Evolutionary conservation across 64 coral and sea anemone genomes (phyloP), one percentile per base, ranked within the genome.

Genomic region (Acropora yongei): DNA sequence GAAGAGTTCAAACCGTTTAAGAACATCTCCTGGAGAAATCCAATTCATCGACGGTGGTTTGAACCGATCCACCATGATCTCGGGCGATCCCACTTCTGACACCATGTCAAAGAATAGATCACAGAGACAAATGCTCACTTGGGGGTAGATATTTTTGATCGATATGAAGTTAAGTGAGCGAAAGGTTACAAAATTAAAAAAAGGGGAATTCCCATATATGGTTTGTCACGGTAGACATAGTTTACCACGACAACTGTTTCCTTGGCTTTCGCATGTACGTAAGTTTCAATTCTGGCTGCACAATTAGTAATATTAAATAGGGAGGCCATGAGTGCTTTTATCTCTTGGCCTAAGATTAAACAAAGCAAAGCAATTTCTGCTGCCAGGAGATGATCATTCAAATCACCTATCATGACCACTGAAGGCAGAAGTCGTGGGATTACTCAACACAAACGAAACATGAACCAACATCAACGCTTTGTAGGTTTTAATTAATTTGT

Each of bases 31-130:
- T 68, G 88, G 88, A 80, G 73, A 63, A 13, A 67, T 95, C 88
- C 93, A 95, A 45, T 95, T 50, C 76, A 95, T 95, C 14, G 84
- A 74, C 19, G 67, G 89, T 2, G 89, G 76, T 76, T 91, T 95
- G 78, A 95, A 92, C 17, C 44, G 61, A 66, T 91, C 61, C 44
- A 78, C 78, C 89, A 95, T 95, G 51, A 43, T 63, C 76, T 49
- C 76, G 17, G 76, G 73, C 39, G 30, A 30, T 8, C 2, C 73
- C 20, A 75, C 73, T 75, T 75, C 73, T 75, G 73, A 75, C 73
- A 75, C 73, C 73, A 75, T 44, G 40, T 6, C 4, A 11, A 8
- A 44, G 10, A 75, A 75, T 43, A 41, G 30, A 44, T 5, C 41
- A 1, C 39, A 75, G 39, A 75, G 1, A 30, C 30, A 30, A 30